Evolutionary conservation across 2,888 invertebrate species (phyloP).

Genomic region (Heteropelma amictum): DNA sequence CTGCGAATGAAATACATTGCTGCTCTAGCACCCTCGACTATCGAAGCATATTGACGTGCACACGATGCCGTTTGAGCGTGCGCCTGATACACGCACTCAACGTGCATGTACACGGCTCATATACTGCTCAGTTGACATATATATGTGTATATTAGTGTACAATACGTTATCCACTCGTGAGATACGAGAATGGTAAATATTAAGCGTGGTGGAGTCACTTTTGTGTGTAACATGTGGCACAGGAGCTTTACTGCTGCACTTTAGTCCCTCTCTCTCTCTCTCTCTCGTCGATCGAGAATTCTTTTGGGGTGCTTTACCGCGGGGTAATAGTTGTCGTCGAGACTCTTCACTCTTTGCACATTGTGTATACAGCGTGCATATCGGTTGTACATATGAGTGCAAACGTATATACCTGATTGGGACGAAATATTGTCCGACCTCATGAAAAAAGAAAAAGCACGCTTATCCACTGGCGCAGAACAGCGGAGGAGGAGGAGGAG

Average conservation of each 20-base stretch:
- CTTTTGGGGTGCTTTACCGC: conserved; percentile 19
- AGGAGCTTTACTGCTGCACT: not conserved
- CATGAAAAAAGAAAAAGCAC: not conserved
- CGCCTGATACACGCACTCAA: conserved; percentile 65
- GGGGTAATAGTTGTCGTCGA: conserved; percentile 60
- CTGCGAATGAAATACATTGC: conserved; percentile 55
- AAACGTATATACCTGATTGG: conserved; percentile 35
- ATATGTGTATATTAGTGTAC: no score
- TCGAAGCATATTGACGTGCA: conserved; percentile 74
- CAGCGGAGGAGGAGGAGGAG: conserved; percentile 16
- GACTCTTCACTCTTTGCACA: conserved; percentile 34
- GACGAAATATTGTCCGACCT: conserved; percentile 27
- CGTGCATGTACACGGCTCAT: conserved; percentile 33
- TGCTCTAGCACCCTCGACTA: conserved; percentile 63
- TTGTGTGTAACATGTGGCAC: conserved; percentile 22
- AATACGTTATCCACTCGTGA: conserved; percentile 42
- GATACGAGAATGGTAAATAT: conserved; percentile 55
- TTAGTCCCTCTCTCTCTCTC: not conserved
- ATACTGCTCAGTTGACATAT: not conserved
- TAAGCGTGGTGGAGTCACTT: conserved; percentile 51
- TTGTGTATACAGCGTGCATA: not conserved
- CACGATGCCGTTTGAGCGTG: conserved; percentile 69
- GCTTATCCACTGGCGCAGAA: not conserved
- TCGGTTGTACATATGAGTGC: not conserved
- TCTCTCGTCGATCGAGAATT: conserved; percentile 30